Evolutionary conservation across 2,888 invertebrate species (phyloP), one percentile per base, ranked within the genome.

Genomic region (Microplitis manilae): DNA sequence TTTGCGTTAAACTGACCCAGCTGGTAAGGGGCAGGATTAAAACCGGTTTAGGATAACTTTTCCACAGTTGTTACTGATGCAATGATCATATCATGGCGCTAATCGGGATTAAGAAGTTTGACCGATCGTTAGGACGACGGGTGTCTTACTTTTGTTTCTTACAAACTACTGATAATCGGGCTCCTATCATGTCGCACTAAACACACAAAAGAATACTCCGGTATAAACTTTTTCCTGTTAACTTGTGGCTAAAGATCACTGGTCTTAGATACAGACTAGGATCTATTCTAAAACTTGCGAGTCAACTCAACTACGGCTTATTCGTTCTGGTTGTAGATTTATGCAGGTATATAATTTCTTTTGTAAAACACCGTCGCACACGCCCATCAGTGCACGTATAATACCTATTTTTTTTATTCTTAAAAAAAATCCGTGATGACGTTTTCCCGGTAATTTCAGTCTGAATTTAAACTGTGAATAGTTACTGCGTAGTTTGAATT

Each of bases 1-100:
- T 71, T 60, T 64, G 67, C 74, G 75, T 73, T 77, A 76, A 76
- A 77, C 75, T 77, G 72, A 79, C 69, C 78, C 79, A 78, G 76
- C 79, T 77, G 79, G 75, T 9, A 17, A 20, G 39, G 68, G 17
- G 72, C 38, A 68, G 60, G 68, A 77, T 77, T 40, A 64, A 74
- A 81, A 81, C 81, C 81, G 81, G 81, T 81, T 81, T 68, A 75
- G 75, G 75, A 79, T 77, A 77, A 68, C 50, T 70, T 73, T 74
- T 61, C 70, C 67, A 67, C 73, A 73, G 73, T 77, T 67, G 75
- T 77, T 79, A 74, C 61, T 64, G 72, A 67, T 74, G 76, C 68
- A 78, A 74, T 65, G 76, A 67, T 68, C 62, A 77, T 77, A 77
- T 77, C 76, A 73, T 77, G 70, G 59, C 72, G 78, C 80, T 80